Evolutionary conservation across 2,113 vertebrate genomes (phyloP), one percentile per base, ranked within the genome.

Genomic region (Lichenostomus cassidix): DNA sequence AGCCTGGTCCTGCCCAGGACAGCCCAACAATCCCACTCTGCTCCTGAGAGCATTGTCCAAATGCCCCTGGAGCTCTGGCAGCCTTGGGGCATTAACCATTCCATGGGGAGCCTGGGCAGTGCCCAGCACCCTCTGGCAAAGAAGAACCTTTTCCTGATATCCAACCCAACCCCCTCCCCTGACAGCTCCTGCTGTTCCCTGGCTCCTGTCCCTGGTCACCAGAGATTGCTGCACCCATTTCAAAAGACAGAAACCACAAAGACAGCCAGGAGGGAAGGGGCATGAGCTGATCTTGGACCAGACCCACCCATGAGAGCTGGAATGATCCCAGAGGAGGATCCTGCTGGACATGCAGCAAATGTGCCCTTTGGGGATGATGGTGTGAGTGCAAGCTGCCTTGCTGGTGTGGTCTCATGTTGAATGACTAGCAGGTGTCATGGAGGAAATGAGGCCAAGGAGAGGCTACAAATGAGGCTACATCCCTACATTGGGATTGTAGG

Each of bases 101-200:
- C 81, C 68, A 58, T 63, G 81, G 58, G 80, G 39, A 87, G 39
- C 74, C 63, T 62, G 77, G 33, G 18, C 77, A 89, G 60, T 52
- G 86, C 33, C 41, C 68, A 31, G 5, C 60, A 89, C 15, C 25
- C 52, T 44, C 52, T 52, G 76, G 31, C 23, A 46, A 46, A 5
- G 31, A 50, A 14, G 63, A 52, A 8, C 22, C 27, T 60, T 85
- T 7, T 2, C 33, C 63, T 60, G 5, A 44, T 1, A 1, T 50
- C 31, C 55, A 69, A 0, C 39, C 65, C 21, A 0, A 29, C 0
- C 64, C 0, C 64, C 60, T 56, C 2, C 23, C 52, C 50, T 65
- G 50, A 3, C 67, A 52, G 59, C 44, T 20, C 44, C 76, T 52
- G 67, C 23, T 3, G 0, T 3, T 10, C n/a, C 22, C 37, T 21